Evolutionary conservation across 2,888 invertebrate genomes (phyloP).

Genomic region (Congeria kusceri): DNA sequence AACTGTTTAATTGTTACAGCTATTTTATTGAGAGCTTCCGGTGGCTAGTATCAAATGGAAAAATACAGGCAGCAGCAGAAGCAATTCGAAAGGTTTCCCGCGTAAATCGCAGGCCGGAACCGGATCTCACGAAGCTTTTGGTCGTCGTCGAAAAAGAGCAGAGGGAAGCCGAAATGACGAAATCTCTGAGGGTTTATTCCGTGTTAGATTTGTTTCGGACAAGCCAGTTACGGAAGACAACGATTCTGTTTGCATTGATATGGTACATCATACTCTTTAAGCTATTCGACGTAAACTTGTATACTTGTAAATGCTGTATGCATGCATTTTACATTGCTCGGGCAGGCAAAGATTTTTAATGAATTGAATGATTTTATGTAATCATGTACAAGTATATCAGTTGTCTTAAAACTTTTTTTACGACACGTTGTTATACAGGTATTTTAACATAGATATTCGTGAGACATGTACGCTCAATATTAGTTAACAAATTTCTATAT

Average conservation of each 20-base stretch:
- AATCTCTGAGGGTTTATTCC: conserved; percentile 60
- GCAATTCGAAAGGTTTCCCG: conserved; percentile 61
- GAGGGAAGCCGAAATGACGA: conserved; percentile 32
- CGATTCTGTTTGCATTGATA: conserved; percentile 49
- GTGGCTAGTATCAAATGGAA: conserved; percentile 67
- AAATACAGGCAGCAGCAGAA: conserved; percentile 64
- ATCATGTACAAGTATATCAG: no score
- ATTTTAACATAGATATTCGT: no score
- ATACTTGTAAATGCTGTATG: no score
- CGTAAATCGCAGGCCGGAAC: conserved; percentile 64
- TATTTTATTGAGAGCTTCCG: conserved; percentile 72
- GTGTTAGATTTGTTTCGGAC: conserved; percentile 69
- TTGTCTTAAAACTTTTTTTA: no score
- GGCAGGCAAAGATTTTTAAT: no score
- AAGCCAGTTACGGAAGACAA: conserved; percentile 45
- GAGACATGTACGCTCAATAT: no score
- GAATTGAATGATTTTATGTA: no score
- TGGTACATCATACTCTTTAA: conserved; percentile 56
- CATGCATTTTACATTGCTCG: no score
- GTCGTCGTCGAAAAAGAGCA: conserved; percentile 36
- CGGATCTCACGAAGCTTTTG: conserved; percentile 39
- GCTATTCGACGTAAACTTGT: no score
- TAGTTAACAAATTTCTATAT: no score
- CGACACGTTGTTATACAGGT: no score
- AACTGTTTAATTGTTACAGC: conserved; percentile 38